Evolutionary conservation across 92 coral and sea anemone genomes (phyloP), one percentile per base, ranked within the genome.

Genomic region (Porites evermanni): DNA sequence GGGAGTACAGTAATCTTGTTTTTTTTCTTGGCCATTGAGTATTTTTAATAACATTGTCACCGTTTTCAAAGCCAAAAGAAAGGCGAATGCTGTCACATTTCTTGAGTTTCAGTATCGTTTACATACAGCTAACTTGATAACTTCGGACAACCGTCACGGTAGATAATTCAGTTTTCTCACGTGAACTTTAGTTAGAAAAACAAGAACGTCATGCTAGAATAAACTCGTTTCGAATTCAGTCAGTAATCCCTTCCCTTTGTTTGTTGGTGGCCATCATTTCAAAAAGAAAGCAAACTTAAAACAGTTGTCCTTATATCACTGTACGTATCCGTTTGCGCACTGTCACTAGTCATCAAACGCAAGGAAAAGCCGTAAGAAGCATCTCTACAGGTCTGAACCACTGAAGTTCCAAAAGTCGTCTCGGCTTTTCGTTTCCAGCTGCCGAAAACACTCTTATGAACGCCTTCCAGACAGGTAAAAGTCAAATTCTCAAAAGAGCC

Each of bases 111-210:
- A 56, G 12, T 10, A 11, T 11, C 5, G 3, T 56, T 11, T 56
- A 11, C 61, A 56, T 56, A 56, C 61, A 56, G 61, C 17, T 54
- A 54, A 13, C 3, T 10, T 54, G 11, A 10, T 54, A 54, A 54
- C 60, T 29, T 29, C 32, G 32, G 32, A 29, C 54, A 9, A 38
- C 19, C 51, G 13, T 47, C 21, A n/a, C 12, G 51, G 13, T 19
- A 7, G 4, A 17, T 38, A 38, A 38, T 38, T 38, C 47, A 38
- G 6, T 74, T 74, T 74, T 74, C 78, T 53, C 78, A 53, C 78
- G 78, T 19, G 60, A 74, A 53, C 12, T 38, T 74, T 74, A 53
- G 78, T 52, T 74, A 20, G 23, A 74, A 74, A 13, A 53, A 53
- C 64, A 74, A 53, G 26, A 56, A 19, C 32, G 53, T n/a, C 38